Conservation (phyloP, 2,797 vertebrate species). For the Chelonia mydas region DNA sequence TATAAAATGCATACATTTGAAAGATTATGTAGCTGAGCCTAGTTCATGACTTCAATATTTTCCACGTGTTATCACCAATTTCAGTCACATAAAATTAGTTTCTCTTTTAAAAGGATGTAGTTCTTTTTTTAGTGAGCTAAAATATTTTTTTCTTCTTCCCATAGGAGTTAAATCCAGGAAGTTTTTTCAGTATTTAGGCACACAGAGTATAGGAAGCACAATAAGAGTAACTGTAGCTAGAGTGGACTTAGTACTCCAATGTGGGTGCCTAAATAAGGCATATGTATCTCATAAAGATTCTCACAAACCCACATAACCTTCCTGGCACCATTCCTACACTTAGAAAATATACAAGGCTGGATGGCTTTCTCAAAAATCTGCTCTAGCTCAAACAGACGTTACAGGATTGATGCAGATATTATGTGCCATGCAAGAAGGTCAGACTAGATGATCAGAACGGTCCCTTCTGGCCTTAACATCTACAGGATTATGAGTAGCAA, state of each 20-base stretch:
- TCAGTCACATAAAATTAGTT: conserved; percentile 2
- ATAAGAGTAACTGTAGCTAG: neutral
- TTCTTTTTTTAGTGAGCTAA: neutral
- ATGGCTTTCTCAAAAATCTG: neutral
- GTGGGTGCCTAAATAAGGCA: neutral
- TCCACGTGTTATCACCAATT: conserved; percentile 40
- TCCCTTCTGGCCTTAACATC: neutral
- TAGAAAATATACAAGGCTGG: neutral
- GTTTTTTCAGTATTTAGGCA: neutral
- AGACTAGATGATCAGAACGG: neutral
- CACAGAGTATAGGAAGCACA: accelerated
- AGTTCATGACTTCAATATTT: conserved; percentile 63
- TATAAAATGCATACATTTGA: conserved; percentile 24
- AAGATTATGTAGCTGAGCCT: neutral
- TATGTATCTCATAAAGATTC: neutral
- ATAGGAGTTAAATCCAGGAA: neutral
- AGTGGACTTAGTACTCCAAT: neutral
- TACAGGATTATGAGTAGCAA: conserved; percentile 14
- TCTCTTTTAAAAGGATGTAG: conserved; percentile 15
- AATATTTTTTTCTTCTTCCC: accelerated
- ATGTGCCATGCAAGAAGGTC: neutral
- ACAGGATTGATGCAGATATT: neutral
- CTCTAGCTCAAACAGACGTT: neutral
- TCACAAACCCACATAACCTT: neutral
- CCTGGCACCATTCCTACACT: neutral